Evolutionary conservation across 1,140 invertebrate genomes (phyloP).

Genomic region (Nilaparvata lugens): DNA sequence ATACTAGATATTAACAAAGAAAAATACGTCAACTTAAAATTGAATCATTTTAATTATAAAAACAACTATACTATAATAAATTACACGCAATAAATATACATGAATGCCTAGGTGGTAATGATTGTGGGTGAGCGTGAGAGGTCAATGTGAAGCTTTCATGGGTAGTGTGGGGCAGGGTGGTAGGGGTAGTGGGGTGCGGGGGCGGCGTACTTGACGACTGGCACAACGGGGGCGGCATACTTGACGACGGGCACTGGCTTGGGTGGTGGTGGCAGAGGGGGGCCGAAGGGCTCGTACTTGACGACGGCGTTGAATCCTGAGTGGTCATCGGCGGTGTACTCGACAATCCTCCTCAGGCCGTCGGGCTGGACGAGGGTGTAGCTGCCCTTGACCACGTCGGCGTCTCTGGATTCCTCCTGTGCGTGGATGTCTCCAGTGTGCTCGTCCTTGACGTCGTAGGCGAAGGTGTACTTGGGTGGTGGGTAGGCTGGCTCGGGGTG

Average conservation of each 20-base stretch:
- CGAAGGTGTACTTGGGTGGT: not conserved
- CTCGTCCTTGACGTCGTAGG: constrained; percentile 26
- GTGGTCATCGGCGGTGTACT: constrained; percentile 29
- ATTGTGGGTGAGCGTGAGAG: too few species aligned
- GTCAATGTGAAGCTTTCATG: too few species aligned
- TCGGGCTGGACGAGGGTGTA: constrained; percentile 28
- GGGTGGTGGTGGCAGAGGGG: not conserved
- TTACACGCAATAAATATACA: not conserved
- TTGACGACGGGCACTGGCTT: not conserved
- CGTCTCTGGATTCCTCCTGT: constrained; percentile 29
- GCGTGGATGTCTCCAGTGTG: constrained; percentile 31
- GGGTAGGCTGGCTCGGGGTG: not conserved
- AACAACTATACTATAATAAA: constrained; percentile 1
- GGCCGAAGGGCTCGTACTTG: constrained; percentile 16
- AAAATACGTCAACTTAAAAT: constrained; percentile 40
- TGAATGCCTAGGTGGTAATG: too few species aligned
- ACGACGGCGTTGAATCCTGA: constrained; percentile 25
- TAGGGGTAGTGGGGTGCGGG: not conserved
- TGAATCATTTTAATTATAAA: not conserved
- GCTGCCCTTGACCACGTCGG: constrained; percentile 20
- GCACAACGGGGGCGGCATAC: not conserved
- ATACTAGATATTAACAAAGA: constrained; percentile 43
- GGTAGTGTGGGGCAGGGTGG: not conserved
- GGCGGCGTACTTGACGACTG: not conserved
- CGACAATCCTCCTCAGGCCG: constrained; percentile 27